phyloP scores from a whole-genome alignment of 2,797 vertebrate genomes.

The Rachycentron canadum region DNA sequence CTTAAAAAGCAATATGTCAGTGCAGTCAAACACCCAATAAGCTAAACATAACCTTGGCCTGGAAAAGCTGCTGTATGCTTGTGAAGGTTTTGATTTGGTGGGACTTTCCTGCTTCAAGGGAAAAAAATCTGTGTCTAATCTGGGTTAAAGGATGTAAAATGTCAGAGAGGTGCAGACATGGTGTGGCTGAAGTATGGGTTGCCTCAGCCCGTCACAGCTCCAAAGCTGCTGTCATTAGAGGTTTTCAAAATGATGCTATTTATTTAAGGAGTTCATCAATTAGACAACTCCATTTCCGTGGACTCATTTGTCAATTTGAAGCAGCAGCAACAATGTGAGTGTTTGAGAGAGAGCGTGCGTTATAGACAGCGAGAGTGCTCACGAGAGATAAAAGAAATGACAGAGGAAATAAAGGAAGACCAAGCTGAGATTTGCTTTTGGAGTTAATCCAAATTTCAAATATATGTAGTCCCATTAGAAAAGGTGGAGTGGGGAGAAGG shows the following conservation, averaged over 20 bases:
- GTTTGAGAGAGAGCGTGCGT: conserved; percentile 31
- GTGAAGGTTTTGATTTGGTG: conserved; percentile 55
- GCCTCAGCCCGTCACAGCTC: conserved; percentile 16
- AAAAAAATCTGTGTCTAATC: conserved; percentile 46
- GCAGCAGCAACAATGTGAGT: conserved; percentile 38
- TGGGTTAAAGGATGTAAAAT: conserved; percentile 59
- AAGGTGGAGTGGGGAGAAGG: conserved; percentile 19
- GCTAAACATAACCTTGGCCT: conserved; percentile 51
- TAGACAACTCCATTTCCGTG: conserved; percentile 59
- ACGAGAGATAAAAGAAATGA: conserved; percentile 65
- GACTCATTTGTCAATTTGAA: conserved; percentile 66
- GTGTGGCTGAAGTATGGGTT: conserved; percentile 39
- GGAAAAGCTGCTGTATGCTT: conserved; percentile 51
- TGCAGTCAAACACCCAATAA: conserved; percentile 47
- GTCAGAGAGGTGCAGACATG: conserved; percentile 37
- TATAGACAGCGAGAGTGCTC: conserved; percentile 59
- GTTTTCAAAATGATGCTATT: conserved; percentile 53
- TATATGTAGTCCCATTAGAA: conserved; percentile 66
- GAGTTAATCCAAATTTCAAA: conserved; percentile 69
- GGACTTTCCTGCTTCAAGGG: conserved; percentile 31
- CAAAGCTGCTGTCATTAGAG: conserved; percentile 43
- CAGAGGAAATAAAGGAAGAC: conserved; percentile 36
- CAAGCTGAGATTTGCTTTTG: conserved; percentile 66
- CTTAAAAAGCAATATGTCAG: conserved; percentile 56
- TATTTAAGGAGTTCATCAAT: conserved; percentile 68